These are phyloP conservation scores for Lochmaea capreae DNA, from an alignment of 2,888 invertebrate genomes.

Conservation along the genomic window DNA sequence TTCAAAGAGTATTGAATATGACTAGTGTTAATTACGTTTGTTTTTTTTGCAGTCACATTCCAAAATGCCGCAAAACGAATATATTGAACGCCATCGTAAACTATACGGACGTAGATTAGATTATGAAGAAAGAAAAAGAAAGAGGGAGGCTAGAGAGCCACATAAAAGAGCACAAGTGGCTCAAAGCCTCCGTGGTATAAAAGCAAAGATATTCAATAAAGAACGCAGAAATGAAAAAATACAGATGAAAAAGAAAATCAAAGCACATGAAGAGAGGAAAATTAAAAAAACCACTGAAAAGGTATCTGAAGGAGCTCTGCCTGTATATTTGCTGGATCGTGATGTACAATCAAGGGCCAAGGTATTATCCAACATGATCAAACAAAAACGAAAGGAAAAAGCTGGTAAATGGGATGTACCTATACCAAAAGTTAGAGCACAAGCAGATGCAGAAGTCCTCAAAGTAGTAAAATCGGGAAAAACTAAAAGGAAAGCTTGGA, in stretches of 20 bases:
- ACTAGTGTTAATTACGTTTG: slow-evolving; percentile 46
- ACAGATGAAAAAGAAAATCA: slow-evolving; percentile 98
- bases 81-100: slow-evolving; percentile 97
- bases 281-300: slow-evolving; percentile 85
- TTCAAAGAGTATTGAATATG: slow-evolving; percentile 64
- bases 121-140: slow-evolving; percentile 96
- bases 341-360: slow-evolving; percentile 95
- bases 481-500: slow-evolving; percentile 96
- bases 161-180: slow-evolving; percentile 93
- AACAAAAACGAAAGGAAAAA: slow-evolving; percentile 99
- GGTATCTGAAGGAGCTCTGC: slow-evolving; percentile 91
- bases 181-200: slow-evolving; percentile 91
- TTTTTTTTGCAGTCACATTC: slow-evolving; percentile 40
- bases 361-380: slow-evolving; percentile 98
- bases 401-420: slow-evolving; percentile 99
- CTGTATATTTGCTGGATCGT: slow-evolving; percentile 97
- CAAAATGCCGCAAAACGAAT: slow-evolving; percentile 98
- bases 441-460: slow-evolving; percentile 97
- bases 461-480: slow-evolving; percentile 93
- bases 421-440: slow-evolving; percentile 96
- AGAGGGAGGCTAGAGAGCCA: slow-evolving; percentile 94
- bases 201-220: slow-evolving; percentile 98
- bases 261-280: slow-evolving; percentile 96
- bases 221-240: slow-evolving; percentile 97
- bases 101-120: slow-evolving; percentile 96